phyloP scores from a whole-genome alignment of 2,888 invertebrate genomes.

The Archaeoteleia sp. region DNA sequence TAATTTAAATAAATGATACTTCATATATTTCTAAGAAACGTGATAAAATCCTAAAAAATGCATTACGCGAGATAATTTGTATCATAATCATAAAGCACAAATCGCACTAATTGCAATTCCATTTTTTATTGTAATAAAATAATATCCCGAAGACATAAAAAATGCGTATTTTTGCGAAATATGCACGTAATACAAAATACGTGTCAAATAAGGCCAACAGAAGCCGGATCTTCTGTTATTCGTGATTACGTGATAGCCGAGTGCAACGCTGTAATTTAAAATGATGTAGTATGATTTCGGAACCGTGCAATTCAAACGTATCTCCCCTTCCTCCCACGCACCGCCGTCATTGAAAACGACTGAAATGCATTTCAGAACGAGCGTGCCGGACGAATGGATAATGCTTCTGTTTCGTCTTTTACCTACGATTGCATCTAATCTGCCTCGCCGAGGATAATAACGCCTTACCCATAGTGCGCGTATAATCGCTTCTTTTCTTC shows the following conservation, averaged over 20 bases:
- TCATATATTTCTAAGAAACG: no score
- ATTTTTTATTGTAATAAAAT: no score
- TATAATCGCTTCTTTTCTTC: slow-evolving; percentile 13
- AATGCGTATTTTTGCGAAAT: no score
- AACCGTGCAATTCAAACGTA: slow-evolving; percentile 47
- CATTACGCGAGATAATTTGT: no score
- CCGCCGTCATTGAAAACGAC: slow-evolving; percentile 27
- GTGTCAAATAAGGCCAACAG: slow-evolving; percentile 24
- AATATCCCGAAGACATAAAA: no score
- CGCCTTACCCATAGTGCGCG: slow-evolving; percentile 4
- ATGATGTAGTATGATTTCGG: slow-evolving; percentile 51
- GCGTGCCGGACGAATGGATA: slow-evolving; percentile 8
- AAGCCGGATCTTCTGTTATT: slow-evolving; percentile 45
- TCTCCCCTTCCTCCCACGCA: slow-evolving; percentile 34
- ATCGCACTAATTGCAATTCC: no score
- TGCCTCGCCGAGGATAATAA: slow-evolving; percentile 28
- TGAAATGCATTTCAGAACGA: slow-evolving; percentile 32
- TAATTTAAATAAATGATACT: no score
- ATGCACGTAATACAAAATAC: no score
- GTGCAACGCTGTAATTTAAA: slow-evolving; percentile 49
- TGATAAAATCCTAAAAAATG: no score
- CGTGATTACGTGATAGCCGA: slow-evolving; percentile 40
- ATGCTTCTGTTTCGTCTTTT: slow-evolving; percentile 39
- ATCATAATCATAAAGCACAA: no score
- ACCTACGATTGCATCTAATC: slow-evolving; percentile 21